A percentile compares a stretch with the other conserved stretches of the same genome.
These are phyloP conservation scores for Punctoribates punctum DNA, from an alignment of 2,888 invertebrate species.

Conservation along the genomic window DNA sequence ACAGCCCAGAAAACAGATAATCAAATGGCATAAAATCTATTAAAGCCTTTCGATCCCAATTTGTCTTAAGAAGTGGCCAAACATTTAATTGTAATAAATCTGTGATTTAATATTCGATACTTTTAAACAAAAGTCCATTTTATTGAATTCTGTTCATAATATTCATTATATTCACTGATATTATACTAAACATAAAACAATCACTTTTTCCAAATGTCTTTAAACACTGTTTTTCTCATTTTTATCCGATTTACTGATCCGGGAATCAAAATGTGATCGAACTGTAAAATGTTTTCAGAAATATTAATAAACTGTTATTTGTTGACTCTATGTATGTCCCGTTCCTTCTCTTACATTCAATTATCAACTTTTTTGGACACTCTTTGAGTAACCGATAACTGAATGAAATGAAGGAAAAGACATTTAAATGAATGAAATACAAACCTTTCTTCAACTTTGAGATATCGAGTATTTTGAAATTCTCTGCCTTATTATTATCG, in stretches of 20 bases:
- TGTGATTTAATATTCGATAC: conserved; percentile 3
- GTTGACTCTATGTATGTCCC: background rate
- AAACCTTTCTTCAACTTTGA: conserved; percentile 22
- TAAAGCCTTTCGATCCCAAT: background rate
- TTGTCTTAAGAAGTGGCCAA: conserved; percentile 8
- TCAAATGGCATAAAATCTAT: conserved; percentile 40
- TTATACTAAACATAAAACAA: background rate
- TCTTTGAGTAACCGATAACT: background rate
- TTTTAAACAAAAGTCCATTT: conserved; percentile 14
- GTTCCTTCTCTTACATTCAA: background rate
- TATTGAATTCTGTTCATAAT: conserved; percentile 16
- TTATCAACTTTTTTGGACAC: background rate
- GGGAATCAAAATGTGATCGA: conserved; percentile 21
- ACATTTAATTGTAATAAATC: conserved; percentile 19
- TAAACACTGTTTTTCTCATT: conserved; percentile 10
- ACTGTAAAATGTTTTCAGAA: conserved; percentile 9
- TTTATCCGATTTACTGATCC: conserved; percentile 22
- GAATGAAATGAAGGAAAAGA: too few species aligned
- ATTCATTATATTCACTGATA: background rate
- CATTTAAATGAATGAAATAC: background rate
- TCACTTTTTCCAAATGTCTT: background rate
- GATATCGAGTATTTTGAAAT: conserved; percentile 67
- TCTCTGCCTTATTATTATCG: conserved; percentile 68
- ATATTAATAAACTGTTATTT: background rate
- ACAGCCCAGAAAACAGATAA: conserved; percentile 41